Conservation (phyloP, 92 coral and sea anemone species). For the Paramuricea clavata region DNA sequence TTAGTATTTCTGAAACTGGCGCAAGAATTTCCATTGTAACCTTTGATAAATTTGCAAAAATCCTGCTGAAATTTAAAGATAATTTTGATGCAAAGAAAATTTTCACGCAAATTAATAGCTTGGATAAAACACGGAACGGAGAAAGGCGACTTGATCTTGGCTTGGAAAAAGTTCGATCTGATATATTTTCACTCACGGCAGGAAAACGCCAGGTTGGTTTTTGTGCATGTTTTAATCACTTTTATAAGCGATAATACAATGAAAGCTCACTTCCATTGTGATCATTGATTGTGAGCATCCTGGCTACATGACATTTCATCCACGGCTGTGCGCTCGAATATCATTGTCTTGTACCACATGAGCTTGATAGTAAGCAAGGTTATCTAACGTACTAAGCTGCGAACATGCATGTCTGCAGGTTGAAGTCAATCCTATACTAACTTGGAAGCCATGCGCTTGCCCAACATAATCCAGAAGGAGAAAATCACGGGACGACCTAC, state of each 20-base stretch:
- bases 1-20: slow-evolving; percentile 73
- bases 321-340: too few relatives aligned
- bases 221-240: not conserved
- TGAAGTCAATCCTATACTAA: too few relatives aligned
- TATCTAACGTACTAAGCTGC: too few relatives aligned
- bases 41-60: not conserved
- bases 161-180: slow-evolving; percentile 27
- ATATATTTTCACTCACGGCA: slow-evolving; percentile 29
- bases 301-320: too few relatives aligned
- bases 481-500: too few relatives aligned
- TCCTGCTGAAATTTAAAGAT: slow-evolving; percentile 23
- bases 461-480: too few relatives aligned
- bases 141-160: slow-evolving; percentile 48
- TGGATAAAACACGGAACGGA: slow-evolving; percentile 19
- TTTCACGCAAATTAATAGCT: not conserved
- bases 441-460: too few relatives aligned
- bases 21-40: slow-evolving; percentile 73
- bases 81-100: slow-evolving; percentile 15
- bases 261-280: not conserved
- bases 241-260: too few relatives aligned
- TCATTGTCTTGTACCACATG: not conserved
- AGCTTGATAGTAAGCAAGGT: too few relatives aligned
- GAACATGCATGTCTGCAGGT: too few relatives aligned
- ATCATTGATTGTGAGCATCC: too few relatives aligned
- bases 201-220: slow-evolving; percentile 39